Evolutionary conservation across 1,140 invertebrate genomes (phyloP), one percentile per base, ranked within the genome.

Genomic region (Drosophila auraria): DNA sequence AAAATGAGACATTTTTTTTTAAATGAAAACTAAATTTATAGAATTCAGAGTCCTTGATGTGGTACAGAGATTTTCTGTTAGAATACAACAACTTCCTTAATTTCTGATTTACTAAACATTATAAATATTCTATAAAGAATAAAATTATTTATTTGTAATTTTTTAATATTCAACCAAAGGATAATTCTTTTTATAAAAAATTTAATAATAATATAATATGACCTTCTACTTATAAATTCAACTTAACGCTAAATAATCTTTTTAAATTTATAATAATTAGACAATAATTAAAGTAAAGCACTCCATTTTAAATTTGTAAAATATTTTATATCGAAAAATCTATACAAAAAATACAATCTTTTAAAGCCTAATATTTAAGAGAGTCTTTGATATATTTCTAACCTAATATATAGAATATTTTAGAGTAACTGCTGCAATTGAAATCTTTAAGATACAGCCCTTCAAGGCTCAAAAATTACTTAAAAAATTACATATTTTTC

Each of bases 11-110:
- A n/a, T n/a, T n/a, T n/a, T n/a, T n/a, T n/a, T 20, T 20, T 20
- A 20, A 20, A 53, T 5, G 1, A 0, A 30, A 3, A 30, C 6
- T 12, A 53, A 20, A 36, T 36, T 51, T 8, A 2, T 7, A 17
- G 2, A 5, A 33, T 36, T 4, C 11, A 27, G 15, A n/a, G 1
- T 27, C 4, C 1, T 1, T n/a, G 0, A 0, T 11, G n/a, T 1
- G 11, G 15, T 30, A 2, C 4, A 30, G 11, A 17, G 8, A 9
- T 27, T 9, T 51, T 3, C 15, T 11, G 8, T 36, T 36, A 36
- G 11, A 11, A 36, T 8, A 20, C 2, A 36, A 9, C 11, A 11
- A 36, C 9, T 11, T 36, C 33, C 33, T 36, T 36, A 1, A 20
- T 20, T 20, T 1, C 20, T 20, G 20, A 20, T 20, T 20, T 20